Evolutionary conservation across 37 sponge, comb jelly and placozoan genomes (phyloP), one percentile per base, ranked within the genome.

Genomic region (Aplysina aerophoba): DNA sequence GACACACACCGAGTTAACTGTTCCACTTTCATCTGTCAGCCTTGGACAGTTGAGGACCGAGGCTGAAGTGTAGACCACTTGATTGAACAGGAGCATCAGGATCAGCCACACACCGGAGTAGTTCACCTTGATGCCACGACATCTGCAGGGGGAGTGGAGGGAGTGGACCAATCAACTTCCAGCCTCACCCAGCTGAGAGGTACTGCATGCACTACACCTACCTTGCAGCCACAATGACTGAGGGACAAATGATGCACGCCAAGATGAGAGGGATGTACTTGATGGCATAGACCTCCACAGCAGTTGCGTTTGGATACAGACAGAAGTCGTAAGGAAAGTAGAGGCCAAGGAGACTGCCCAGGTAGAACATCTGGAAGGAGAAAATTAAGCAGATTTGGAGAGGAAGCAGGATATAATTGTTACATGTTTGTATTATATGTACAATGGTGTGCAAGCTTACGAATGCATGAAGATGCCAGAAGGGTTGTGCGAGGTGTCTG

Each of bases 281-380:
- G 33, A 94, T 75, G 40, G 68, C 53, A 69, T 88, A 90, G 16
- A 91, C 81, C 59, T 81, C 83, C 15, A 86, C 71, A 20, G 91
- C 54, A 37, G 79, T 85, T 78, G 88, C 84, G 21, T 83, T 83
- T 38, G 50, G 44, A 66, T 84, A 90, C 50, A 94, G 83, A 83
- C 94, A 94, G 62, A 94, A 94, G 84, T 94, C 94, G 67, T 94
- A 94, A 71, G 88, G 80, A 39, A 94, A 90, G 75, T 94, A 94
- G 61, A 94, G 79, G 57, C 91, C 68, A 0, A 85, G 39, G 0
- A 28, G 82, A 90, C 94, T 94, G 83, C 66, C 59, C 14, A 94
- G 24, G 67, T 86, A 94, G 81, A 75, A 77, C 40, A 90, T 74
- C 94, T 94, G 83, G 20, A 55, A 17, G 53, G 16, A 33, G 0